Evolutionary conservation across 2,113 vertebrate genomes (phyloP).

Genomic region (Halcyon malimbica): DNA sequence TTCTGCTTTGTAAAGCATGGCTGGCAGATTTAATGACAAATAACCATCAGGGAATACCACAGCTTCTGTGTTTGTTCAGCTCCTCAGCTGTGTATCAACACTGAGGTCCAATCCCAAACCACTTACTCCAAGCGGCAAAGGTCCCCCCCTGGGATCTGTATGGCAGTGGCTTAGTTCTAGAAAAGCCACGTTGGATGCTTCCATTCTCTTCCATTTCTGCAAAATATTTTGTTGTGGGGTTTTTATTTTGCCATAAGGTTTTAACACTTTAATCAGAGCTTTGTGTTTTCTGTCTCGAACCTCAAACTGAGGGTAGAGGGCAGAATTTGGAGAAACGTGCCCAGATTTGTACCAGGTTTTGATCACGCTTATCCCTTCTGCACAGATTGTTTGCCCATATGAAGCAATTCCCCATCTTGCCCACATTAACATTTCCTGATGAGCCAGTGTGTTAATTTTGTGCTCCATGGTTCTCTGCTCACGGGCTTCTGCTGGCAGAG

Average conservation of each 20-base stretch:
- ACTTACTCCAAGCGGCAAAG: background rate
- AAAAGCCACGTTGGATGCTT: background rate
- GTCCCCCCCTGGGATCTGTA: background rate
- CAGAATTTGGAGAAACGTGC: background rate
- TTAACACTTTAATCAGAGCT: constrained; percentile 18
- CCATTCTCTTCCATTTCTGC: background rate
- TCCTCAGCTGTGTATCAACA: background rate
- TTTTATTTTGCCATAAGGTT: background rate
- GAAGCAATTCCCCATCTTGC: constrained; percentile 78
- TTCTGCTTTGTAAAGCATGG: background rate
- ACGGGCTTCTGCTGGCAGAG: constrained; percentile 74
- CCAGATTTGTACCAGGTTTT: constrained; percentile 38
- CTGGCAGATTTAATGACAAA: background rate
- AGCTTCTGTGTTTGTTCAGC: background rate
- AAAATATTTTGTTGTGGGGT: background rate
- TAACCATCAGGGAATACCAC: fast-evolving
- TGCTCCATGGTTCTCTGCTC: constrained; percentile 80
- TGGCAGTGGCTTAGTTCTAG: background rate
- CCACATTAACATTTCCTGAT: constrained; percentile 68
- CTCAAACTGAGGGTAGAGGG: constrained; percentile 7
- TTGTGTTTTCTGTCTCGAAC: background rate
- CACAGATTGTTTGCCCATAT: constrained; percentile 69
- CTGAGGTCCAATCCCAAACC: background rate
- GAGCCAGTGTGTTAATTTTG: constrained; percentile 79
- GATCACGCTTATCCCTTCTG: background rate